A percentile compares a stretch with the other conserved stretches of the same genome.
Conservation (phyloP, 2,797 vertebrate species). For the Phataginus tetradactyla region DNA sequence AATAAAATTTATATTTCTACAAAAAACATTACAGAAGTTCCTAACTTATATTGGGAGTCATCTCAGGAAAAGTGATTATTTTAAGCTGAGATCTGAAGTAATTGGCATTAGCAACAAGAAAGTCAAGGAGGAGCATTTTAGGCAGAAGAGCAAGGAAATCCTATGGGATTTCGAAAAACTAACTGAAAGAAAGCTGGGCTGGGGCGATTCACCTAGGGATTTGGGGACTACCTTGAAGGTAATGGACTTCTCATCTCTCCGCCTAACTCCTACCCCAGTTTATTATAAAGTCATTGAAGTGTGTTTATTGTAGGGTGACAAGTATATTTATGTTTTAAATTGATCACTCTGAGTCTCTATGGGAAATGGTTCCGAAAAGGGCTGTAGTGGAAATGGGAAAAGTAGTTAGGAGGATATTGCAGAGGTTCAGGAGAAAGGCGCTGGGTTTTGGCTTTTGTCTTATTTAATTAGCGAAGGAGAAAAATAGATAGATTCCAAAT, state of each 20-base stretch:
- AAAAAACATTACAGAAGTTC: background rate
- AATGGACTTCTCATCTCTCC: background rate
- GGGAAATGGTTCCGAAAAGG: background rate
- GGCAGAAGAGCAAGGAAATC: background rate
- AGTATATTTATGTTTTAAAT: constrained; percentile 4
- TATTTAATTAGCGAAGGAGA: background rate
- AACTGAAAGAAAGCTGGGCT: background rate
- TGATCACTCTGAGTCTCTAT: background rate
- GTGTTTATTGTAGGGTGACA: background rate
- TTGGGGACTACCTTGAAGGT: background rate
- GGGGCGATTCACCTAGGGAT: background rate
- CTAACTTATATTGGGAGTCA: background rate
- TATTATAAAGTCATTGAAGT: background rate
- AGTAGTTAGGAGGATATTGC: background rate
- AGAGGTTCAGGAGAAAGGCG: background rate
- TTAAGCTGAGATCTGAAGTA: background rate
- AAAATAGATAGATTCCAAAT: background rate
- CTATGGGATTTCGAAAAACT: background rate
- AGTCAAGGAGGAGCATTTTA: background rate
- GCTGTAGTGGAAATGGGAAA: background rate
- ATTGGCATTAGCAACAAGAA: background rate
- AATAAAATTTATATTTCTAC: background rate
- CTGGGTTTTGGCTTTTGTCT: background rate
- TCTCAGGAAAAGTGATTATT: background rate
- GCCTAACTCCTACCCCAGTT: background rate